Base-by-base conservation (phyloP, 2,888 invertebrate genomes). In the Argyra leucocephala region DNA sequence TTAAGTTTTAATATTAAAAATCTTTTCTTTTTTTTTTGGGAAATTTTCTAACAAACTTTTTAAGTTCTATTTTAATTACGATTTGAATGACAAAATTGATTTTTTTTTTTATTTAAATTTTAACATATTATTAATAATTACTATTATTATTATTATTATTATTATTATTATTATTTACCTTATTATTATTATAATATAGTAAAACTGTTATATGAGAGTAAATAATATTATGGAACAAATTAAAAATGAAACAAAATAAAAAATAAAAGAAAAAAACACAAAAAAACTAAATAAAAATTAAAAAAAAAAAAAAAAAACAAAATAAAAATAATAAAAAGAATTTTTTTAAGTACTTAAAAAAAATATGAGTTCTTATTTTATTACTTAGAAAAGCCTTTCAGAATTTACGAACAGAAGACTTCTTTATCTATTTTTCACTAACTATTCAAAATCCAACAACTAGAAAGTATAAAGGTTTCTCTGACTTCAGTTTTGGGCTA, bases 341-440 rank as follows among this genome's bases (percentile, higher is more conserved):
- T 48, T 48, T 48, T 37, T 48, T 48, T 48, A 48, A 48, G 48
- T 48, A 48, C 48, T 48, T 48, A 48, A 48, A 31, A 31, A 10
- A 31, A 10, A 37, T 12, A 3, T 37, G 18, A 18, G 48, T n/a
- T 18, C 18, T 48, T 18, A 2, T 15, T 48, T 48, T 48, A n/a
- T n/a, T n/a, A n/a, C n/a, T n/a, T n/a, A n/a, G n/a, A n/a, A n/a
- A n/a, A n/a, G n/a, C n/a, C n/a, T n/a, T n/a, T n/a, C n/a, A n/a
- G n/a, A n/a, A n/a, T n/a, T n/a, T n/a, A n/a, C n/a, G n/a, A n/a
- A n/a, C n/a, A n/a, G n/a, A n/a, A n/a, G n/a, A n/a, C n/a, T n/a
- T n/a, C n/a, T n/a, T n/a, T n/a, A n/a, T n/a, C n/a, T n/a, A n/a
- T n/a, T n/a, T n/a, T n/a, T n/a, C n/a, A n/a, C n/a, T n/a, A n/a